Base-by-base conservation (phyloP, 1,140 invertebrate species). In the Drosophila aff. region DNA sequence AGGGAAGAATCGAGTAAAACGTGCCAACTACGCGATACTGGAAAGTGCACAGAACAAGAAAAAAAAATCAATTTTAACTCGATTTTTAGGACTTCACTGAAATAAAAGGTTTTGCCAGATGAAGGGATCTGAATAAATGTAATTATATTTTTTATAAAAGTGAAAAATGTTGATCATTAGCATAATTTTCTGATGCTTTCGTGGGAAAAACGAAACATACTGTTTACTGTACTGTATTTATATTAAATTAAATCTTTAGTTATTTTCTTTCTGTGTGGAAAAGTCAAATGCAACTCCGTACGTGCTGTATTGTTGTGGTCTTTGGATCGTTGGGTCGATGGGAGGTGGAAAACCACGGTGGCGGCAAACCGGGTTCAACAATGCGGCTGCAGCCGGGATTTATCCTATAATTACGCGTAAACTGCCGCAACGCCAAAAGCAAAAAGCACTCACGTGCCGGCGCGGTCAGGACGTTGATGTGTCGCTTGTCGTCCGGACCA, bases 11-110 rank as follows among this genome's bases (percentile, higher is more conserved):
- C 43, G 28, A 36, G 33, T 18, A 59, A 58, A 66, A 82, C 64
- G 62, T 82, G 79, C 72, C 66, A 64, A 66, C 49, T 62, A 60
- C 38, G n/a, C 63, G 62, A 82, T 57, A 78, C 52, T 76, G 28
- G 0, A 58, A 76, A 55, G 52, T 23, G 33, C 33, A 55, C 52
- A 55, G 15, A 55, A 50, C 26, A 50, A 7, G 23, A 49, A 18
- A 55, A 18, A 55, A 38, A 55, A 55, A 23, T 16, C 52, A 55
- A 55, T 40, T 55, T 40, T 23, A 55, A 23, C 13, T 16, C 15
- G 52, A 38, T 55, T 55, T 55, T n/a, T 23, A 23, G 21, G 18
- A 38, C 2, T 11, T 23, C 18, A n/a, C 52, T 52, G 10, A 31
- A 13, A 50, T 3, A 31, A 50, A 31, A 18, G 49, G 49, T 3